These are phyloP conservation scores for Trichosurus vulpecula DNA, from an alignment of 2,797 vertebrate species.

Conservation along the genomic window DNA sequence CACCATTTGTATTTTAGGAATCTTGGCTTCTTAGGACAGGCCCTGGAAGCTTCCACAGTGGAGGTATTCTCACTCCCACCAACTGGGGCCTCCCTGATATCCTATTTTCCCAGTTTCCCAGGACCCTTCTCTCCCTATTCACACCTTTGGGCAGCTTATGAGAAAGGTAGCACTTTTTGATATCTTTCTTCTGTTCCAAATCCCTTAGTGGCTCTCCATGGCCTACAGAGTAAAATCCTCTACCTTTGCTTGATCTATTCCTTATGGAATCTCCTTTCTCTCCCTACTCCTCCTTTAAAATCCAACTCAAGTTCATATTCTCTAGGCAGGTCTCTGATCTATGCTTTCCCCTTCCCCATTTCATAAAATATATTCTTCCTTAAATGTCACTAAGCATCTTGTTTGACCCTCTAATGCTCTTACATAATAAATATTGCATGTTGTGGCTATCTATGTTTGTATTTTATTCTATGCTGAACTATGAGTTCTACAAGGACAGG, in stretches of 20 bases:
- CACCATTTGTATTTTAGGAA: neutral
- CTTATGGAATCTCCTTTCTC: neutral
- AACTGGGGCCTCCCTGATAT: neutral
- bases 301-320: neutral
- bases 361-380: neutral
- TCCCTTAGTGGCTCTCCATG: neutral
- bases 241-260: neutral
- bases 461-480: neutral
- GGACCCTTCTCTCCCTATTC: neutral
- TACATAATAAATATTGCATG: neutral
- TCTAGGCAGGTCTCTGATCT: neutral
- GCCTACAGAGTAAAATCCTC: neutral
- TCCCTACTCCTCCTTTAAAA: neutral
- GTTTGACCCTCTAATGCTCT: neutral
- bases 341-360: neutral
- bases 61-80: neutral
- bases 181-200: neutral
- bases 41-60: neutral
- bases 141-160: neutral
- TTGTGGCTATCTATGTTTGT: neutral
- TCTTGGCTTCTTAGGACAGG: neutral
- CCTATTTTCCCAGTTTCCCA: neutral
- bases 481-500: neutral
- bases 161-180: neutral
- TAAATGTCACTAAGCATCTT: neutral